Base-by-base conservation (phyloP, 2,888 invertebrate genomes). In the Drosophila rubida region DNA sequence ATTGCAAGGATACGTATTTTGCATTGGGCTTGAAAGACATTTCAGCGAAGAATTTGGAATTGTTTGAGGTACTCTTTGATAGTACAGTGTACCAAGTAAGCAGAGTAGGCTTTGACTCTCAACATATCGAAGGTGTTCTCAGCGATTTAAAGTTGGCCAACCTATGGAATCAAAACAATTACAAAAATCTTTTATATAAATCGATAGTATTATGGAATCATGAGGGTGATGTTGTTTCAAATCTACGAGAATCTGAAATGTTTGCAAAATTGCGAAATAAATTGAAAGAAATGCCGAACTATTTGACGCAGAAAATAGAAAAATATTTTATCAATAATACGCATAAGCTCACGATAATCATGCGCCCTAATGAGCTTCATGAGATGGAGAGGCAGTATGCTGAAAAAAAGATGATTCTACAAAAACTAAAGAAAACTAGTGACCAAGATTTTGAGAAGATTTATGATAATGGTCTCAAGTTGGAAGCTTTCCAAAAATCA, bases 201-300 rank as follows among this genome's bases (percentile, higher is more conserved):
- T 88, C 97, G 0, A 94, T 95, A 51, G 95, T 97, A 0, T 86
- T 95, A 1, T 98, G 97, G 97, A 98, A 97, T 91, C 98, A 98
- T 88, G 95, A 95, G 69, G 97, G 96, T 0, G 94, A 96, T 77
- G 93, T 97, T 2, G 90, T 96, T 2, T 92, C 93, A 55, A 93
- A 94, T 14, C 91, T 99, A 58, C 94, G 95, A 89, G 94, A 97
- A 0, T 96, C 96, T 66, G 92, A 94, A 41, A 93, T 95, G 65
- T 93, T 98, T 4, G 91, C 93, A 2, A 92, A 92, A 67, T 93
- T 99, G 53, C 94, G 94, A 59, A 87, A 91, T 1, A 93, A 94
- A 63, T 89, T 98, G 2, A 67, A 78, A 14, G 92, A 93, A 27
- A 94, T 97, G 89, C 95, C 95, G 0, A 92, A 92, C 5, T 97